These are phyloP conservation scores for Melanotaenia maccullochi DNA, from an alignment of 2,797 vertebrate species.

Conservation along the genomic window DNA sequence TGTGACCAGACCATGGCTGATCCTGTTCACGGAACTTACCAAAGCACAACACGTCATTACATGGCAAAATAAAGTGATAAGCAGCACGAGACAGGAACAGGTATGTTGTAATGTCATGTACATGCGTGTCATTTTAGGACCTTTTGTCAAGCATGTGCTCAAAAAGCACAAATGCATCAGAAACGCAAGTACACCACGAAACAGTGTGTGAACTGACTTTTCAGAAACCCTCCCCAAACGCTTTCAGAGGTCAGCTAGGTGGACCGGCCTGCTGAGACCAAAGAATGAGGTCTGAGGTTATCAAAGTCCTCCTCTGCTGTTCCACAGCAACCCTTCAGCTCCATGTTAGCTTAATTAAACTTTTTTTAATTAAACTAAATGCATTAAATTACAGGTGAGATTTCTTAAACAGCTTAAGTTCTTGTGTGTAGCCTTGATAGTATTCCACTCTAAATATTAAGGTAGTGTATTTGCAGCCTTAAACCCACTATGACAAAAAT, in stretches of 20 bases:
- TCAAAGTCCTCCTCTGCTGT: slow-evolving; percentile 52
- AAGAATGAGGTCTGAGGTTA: slow-evolving; percentile 68
- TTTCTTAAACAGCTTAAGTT: slow-evolving; percentile 55
- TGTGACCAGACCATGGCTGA: slow-evolving; percentile 17
- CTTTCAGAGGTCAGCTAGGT: slow-evolving; percentile 41
- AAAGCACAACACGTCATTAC: slow-evolving; percentile 23
- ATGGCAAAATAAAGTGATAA: slow-evolving; percentile 22
- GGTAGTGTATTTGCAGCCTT: slow-evolving; percentile 17
- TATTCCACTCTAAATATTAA: slow-evolving; percentile 25
- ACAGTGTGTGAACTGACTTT: slow-evolving; percentile 38
- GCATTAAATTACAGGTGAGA: slow-evolving; percentile 61
- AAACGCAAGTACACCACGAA: slow-evolving; percentile 38
- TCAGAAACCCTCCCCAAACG: slow-evolving; percentile 32
- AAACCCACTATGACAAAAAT: slow-evolving; percentile 15
- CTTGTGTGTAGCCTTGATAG: slow-evolving; percentile 34
- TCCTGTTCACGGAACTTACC: not conserved
- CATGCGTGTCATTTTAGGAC: not conserved
- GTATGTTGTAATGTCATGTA: slow-evolving; percentile 22
- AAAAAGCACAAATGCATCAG: not conserved
- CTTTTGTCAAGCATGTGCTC: not conserved
- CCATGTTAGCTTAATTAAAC: slow-evolving; percentile 73
- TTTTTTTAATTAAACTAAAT: slow-evolving; percentile 75
- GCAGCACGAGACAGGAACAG: slow-evolving; percentile 26
- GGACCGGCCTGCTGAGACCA: slow-evolving; percentile 43
- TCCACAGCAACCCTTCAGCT: slow-evolving; percentile 44